These are phyloP conservation scores for Dendroctonus valens DNA, from an alignment of 1,140 invertebrate species.

Conservation along the genomic window DNA sequence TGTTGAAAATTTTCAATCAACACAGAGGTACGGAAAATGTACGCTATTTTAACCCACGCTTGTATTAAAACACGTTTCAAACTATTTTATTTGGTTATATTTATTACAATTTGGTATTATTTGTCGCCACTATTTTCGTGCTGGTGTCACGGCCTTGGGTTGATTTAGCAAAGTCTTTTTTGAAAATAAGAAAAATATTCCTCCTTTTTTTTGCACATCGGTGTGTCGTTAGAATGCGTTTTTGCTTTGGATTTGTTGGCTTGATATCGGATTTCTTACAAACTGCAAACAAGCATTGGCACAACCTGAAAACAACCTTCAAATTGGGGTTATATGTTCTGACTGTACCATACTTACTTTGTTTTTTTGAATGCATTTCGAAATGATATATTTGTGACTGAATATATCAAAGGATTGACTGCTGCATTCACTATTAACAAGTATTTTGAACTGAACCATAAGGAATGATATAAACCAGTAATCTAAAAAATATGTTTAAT, in stretches of 20 bases:
- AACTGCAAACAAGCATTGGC: neutral
- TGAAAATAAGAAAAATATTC: conserved; percentile 24
- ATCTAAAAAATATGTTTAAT: conserved; percentile 47
- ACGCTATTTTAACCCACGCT: too few relatives aligned
- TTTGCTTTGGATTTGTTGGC: conserved; percentile 9
- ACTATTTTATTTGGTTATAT: neutral
- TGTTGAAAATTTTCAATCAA: too few relatives aligned
- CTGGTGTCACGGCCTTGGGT: conserved; percentile 14
- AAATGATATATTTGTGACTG: conserved; percentile 68
- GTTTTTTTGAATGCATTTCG: conserved; percentile 54
- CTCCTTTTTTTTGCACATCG: conserved; percentile 1
- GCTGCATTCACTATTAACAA: conserved; percentile 69
- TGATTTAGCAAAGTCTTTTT: conserved; percentile 13
- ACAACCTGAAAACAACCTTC: conserved; percentile 14
- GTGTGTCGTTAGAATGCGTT: neutral
- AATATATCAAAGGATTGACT: conserved; percentile 73
- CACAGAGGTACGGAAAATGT: too few relatives aligned
- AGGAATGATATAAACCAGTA: conserved; percentile 53
- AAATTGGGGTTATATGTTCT: neutral
- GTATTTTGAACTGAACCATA: conserved; percentile 67
- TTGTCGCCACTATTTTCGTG: conserved; percentile 18
- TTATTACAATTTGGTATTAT: conserved; percentile 23
- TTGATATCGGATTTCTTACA: neutral
- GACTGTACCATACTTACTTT: conserved; percentile 65
- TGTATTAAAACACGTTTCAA: too few relatives aligned